Evolutionary conservation across 1,140 invertebrate genomes (phyloP), one percentile per base, ranked within the genome.

Genomic region (Drosophila tani): DNA sequence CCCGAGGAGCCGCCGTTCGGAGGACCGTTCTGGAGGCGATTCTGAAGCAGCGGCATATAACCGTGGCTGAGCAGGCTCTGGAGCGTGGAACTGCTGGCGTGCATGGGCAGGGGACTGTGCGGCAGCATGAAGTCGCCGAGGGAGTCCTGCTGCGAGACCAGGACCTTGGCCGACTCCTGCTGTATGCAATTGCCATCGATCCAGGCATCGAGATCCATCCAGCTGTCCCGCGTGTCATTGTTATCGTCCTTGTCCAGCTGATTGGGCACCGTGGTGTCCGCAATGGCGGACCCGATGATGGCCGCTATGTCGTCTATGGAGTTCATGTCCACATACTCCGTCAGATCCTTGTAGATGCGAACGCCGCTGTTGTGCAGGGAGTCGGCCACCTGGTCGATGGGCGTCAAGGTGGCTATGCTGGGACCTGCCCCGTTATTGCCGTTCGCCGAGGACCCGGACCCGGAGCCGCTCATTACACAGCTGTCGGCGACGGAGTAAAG

Each of bases 261-360:
- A 91, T 96, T 95, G 12, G 95, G 95, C 5, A 96, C 96, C 1
- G 97, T 97, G 2, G 96, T 97, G 81, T 97, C 97, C 0, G 97
- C 97, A 75, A 98, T 98, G n/a, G 97, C 97, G 1, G 96, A 97
- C 0, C 97, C 96, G 58, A 98, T 97, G 21, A 98, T 96, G 17
- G 97, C 96, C 0, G 97, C 97, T 68, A 98, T 97, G 79, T 97
- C 97, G 68, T 97, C 97, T 56, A 95, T 95, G 3, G 95, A 95
- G 56, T 94, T 95, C 81, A 97, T 97, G 79, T 97, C 97, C 86
- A 94, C 86, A 82, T 93, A 93, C 91, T 94, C 82, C 62, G 91
- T 86, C 29, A 93, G 68, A 62, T 93, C 92, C 57, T 93, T 93
- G 75, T 91, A 93, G 68, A 93, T 93, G 60, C 92, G 81, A 12